These are phyloP conservation scores for Amphiduros pacificus DNA, from an alignment of 2,888 invertebrate species.

Conservation along the genomic window DNA sequence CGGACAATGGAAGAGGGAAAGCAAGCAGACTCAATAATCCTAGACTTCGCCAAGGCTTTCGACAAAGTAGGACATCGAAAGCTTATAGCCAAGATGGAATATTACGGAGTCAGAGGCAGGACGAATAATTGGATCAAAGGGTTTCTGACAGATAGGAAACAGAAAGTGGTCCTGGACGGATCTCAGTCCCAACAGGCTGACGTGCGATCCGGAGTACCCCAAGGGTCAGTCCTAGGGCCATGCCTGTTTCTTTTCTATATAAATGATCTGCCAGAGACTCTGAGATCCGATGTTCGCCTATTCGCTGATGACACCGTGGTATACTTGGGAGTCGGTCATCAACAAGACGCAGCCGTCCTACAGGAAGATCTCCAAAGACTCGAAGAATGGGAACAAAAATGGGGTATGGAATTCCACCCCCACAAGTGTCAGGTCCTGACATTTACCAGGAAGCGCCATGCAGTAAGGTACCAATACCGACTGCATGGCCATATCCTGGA, in stretches of 20 bases:
- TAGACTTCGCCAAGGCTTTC: slow-evolving; percentile 29
- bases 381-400: background rate
- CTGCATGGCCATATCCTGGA: too few relatives aligned
- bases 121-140: slow-evolving; percentile 20
- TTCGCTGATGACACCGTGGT: slow-evolving; percentile 32
- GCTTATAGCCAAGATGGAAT: slow-evolving; percentile 18
- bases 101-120: slow-evolving; percentile 19
- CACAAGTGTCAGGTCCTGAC: background rate
- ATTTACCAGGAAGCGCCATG: background rate
- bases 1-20: slow-evolving; percentile 17
- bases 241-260: slow-evolving; percentile 31
- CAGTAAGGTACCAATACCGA: too few relatives aligned
- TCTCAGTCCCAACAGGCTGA: slow-evolving; percentile 14
- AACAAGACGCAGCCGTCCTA: background rate
- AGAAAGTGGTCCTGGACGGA: slow-evolving; percentile 23
- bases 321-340: slow-evolving; percentile 17
- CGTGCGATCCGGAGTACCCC: slow-evolving; percentile 29
- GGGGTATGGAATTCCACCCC: background rate
- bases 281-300: slow-evolving; percentile 13
- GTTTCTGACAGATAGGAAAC: slow-evolving; percentile 22
- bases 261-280: slow-evolving; percentile 28
- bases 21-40: slow-evolving; percentile 27
- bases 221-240: slow-evolving; percentile 29
- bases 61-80: slow-evolving; percentile 24
- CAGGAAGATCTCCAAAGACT: background rate